Evolutionary conservation across 1,140 invertebrate genomes (phyloP), one percentile per base, ranked within the genome.

Genomic region (Mamestra configurata): DNA sequence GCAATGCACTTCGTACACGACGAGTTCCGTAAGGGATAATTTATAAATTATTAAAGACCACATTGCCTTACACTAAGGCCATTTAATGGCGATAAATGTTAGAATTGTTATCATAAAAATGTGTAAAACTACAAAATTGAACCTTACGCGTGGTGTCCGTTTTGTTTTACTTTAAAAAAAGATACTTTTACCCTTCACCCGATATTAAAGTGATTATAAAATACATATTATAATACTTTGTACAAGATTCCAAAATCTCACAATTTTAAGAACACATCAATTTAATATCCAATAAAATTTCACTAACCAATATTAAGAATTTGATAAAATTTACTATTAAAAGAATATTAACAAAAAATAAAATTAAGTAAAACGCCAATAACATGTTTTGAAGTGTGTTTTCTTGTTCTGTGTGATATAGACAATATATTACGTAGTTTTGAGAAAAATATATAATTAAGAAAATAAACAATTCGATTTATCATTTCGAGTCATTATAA

Each of bases 1-100:
- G 64, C 64, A 22, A 22, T 73, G 71, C 71, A 73, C 71, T 73
- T 73, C 18, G 64, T 68, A 68, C 64, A 40, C 40, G 40, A 68
- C 64, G 40, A 73, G 71, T 73, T 73, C 71, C 71, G 71, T 73
- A 73, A 73, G 71, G 10, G 22, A 35, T 53, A 51, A 3, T 57
- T 22, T 27, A 40, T 31, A n/a, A 51, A 53, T 43, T 18, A 35
- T 31, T 35, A 35, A 68, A 68, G 64, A 68, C 64, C 40, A 57
- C 53, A 40, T 40, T 57, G 35, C 71, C 71, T 73, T 55, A 40
- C 31, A 37, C 51, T 73, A 57, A 43, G 53, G 37, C 71, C 51
- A 57, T 73, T 73, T 40, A 15, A 73, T 73, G 51, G 71, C 51
- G 59, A 57, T 59, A 40, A 24, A 40, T 57, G 27, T 73, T 31